Base-by-base conservation (phyloP, 2,797 vertebrate genomes). In the Spatula clypeata region DNA sequence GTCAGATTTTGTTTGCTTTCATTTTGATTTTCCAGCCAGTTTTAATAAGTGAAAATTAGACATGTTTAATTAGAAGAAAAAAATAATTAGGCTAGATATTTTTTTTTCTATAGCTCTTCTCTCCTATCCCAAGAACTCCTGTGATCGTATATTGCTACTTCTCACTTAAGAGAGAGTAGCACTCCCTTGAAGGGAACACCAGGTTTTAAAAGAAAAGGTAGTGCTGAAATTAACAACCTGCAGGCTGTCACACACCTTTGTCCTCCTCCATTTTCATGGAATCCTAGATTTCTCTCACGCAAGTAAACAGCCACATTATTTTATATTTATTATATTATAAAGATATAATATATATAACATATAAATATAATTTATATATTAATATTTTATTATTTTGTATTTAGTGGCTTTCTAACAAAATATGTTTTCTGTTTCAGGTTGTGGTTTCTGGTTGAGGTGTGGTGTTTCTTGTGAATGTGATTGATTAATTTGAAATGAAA, bases 41-140 rank as follows among this genome's bases (percentile, higher is more conserved):
- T 91, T 74, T 53, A 51, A 24, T 70, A 66, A 54, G 9, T 42
- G 40, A 65, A 96, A 88, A 69, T 67, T 24, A 38, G 8, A 29
- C 0, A 0, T 19, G 2, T 76, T 82, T 62, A 70, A 61, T 90
- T 44, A 44, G 42, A 44, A 19, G 18, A 44, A 44, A 42, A 42
- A 42, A 44, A 44, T 24, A 51, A 32, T 88, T 70, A 57, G 32
- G 40, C 21, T 47, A 40, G 19, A 12, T 89, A 85, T 89, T 9
- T 55, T 89, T 89, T 55, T 85, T 87, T 82, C 62, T 66, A 58
- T 42, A 73, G 11, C 6, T 79, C 6, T 69, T 11, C 57, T 86
- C 13, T 3, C 4, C 27, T 54, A 51, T 13, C 10, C 8, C 11
- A 8, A 26, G 42, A 24, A 21, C 42, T 76, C 13, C 51, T 87